phyloP scores from a whole-genome alignment of 1,140 invertebrate species.

The Periplaneta americana region DNA sequence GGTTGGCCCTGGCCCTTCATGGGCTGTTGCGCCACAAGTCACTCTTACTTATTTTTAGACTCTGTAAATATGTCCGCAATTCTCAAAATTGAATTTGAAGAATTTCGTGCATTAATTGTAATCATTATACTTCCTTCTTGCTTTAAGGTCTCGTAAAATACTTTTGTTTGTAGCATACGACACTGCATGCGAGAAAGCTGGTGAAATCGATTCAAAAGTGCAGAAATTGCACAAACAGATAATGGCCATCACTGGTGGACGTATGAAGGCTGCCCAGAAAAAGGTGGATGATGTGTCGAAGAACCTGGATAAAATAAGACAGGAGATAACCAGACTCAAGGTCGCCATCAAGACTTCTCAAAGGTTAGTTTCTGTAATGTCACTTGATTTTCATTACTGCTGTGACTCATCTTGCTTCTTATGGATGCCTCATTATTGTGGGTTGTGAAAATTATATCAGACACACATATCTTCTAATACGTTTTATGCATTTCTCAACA shows the following conservation, averaged over 20 bases:
- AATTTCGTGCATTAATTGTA: background rate
- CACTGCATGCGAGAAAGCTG: conserved; percentile 52
- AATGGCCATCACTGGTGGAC: conserved; percentile 62
- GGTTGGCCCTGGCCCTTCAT: too few relatives aligned
- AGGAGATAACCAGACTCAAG: conserved; percentile 66
- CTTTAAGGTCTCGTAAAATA: background rate
- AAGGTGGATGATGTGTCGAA: conserved; percentile 59
- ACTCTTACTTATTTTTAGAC: too few relatives aligned
- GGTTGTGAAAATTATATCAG: too few relatives aligned
- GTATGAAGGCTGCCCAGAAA: conserved; percentile 65
- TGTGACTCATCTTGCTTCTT: too few relatives aligned
- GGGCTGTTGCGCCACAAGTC: too few relatives aligned
- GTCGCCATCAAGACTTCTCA: conserved; percentile 80
- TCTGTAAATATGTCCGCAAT: too few relatives aligned
- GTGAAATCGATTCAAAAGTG: conserved; percentile 52
- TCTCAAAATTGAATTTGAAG: too few relatives aligned
- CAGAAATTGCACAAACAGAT: conserved; percentile 65
- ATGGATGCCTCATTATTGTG: too few relatives aligned
- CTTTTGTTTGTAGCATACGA: conserved; percentile 43
- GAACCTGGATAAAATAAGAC: conserved; percentile 63
- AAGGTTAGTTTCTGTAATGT: conserved; percentile 51
- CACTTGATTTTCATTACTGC: too few relatives aligned
- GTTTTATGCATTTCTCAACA: too few relatives aligned
- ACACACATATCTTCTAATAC: too few relatives aligned
- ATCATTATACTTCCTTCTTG: background rate